Evolutionary conservation across 92 coral and sea anemone genomes (phyloP), one percentile per base, ranked within the genome.

Genomic region (Actinostola sp.): DNA sequence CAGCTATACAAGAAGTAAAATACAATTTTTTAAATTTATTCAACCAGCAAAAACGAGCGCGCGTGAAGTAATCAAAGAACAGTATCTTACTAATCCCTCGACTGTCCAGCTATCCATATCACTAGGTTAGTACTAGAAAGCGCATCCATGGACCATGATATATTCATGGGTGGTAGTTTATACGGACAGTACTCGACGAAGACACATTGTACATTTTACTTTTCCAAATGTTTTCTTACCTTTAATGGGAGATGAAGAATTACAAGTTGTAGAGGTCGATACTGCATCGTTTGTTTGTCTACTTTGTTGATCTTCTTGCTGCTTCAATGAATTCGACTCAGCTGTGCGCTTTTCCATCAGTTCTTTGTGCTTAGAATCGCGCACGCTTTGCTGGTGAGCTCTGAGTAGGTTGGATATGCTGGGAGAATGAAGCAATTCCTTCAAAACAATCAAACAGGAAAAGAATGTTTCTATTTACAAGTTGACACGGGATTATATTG

Each of bases 351-450:
- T 82, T 33, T 89, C 97, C 42, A 82, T 66, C 25, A 92, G 67
- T 58, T 89, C 92, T 72, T 80, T 90, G 15, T 65, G 64, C 58
- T 90, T 90, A 24, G 72, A 51, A 24, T 87, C 79, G 57, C 79
- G 84, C 17, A 90, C 96, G 62, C 78, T 85, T 70, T 83, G 80
- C 64, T 93, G 98, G 56, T 93, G 91, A 41, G 39, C 71, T 82
- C 86, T 84, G 24, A 93, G 80, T 46, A 88, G 74, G 66, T 82
- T 86, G 28, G 86, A 81, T 19, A 93, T 91, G 33, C 83, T 91
- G 34, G 88, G 87, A 15, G 98, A 91, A 60, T 93, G 89, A 28
- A 93, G 77, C 51, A 93, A 75, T 51, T 93, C 98, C 98, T 68
- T 26, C 24, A 21, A 34, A 29, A 57, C 8, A 48, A 48, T 3